Evolutionary conservation across 2,113 vertebrate genomes (phyloP).

Genomic region (Anser cygnoides): DNA sequence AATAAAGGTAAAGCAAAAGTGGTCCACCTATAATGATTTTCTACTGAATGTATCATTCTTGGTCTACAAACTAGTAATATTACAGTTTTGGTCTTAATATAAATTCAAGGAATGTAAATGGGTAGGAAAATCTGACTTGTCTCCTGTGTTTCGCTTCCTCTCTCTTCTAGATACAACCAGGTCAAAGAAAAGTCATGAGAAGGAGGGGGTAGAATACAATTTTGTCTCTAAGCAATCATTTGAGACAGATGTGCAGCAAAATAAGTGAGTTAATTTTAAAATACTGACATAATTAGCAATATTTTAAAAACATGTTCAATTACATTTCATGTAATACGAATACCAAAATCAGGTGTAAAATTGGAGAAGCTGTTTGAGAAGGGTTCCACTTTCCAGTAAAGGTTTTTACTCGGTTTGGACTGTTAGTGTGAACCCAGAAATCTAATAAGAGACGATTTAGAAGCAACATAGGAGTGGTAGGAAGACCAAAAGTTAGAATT

Average conservation of each 20-base stretch:
- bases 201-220: slow-evolving; percentile 93
- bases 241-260: slow-evolving; percentile 87
- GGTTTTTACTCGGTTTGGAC: neutral
- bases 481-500: neutral
- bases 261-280: slow-evolving; percentile 79
- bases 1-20: too few species aligned
- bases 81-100: too few species aligned
- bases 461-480: neutral
- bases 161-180: slow-evolving; percentile 87
- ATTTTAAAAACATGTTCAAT: neutral
- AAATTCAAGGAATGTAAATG: too few species aligned
- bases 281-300: neutral
- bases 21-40: too few species aligned
- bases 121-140: neutral
- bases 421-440: neutral
- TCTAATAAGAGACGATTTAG: neutral
- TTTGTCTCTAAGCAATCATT: slow-evolving; percentile 91
- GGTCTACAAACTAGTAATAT: too few species aligned
- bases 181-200: slow-evolving; percentile 88
- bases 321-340: neutral
- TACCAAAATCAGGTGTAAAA: neutral
- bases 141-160: neutral
- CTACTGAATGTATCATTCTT: too few species aligned
- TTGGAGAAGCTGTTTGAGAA: neutral
- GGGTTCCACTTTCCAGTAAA: neutral